Evolutionary conservation across 2,797 vertebrate species (phyloP), one percentile per base, ranked within the genome.

Genomic region (Lepilemur ruficaudatus): DNA sequence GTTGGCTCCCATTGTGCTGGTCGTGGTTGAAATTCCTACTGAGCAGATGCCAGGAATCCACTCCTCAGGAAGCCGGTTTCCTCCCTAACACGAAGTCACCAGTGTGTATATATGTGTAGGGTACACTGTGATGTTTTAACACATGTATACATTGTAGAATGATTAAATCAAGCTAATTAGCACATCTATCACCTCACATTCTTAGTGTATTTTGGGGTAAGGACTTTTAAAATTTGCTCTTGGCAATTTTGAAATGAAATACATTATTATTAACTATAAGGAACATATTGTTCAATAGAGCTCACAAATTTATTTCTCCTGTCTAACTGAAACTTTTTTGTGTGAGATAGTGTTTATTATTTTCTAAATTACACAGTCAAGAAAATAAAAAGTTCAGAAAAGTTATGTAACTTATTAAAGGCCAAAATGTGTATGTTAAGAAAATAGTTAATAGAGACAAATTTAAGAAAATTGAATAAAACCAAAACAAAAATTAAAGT

Each of bases 291-390:
- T 12, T 3, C 55, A 79, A 5, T 35, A 59, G 15, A 35, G 30
- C 38, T 78, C 32, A 48, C 35, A 46, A 67, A 69, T 67, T 17
- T 78, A 14, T 67, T 50, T 17, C 18, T 82, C 17, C 11, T 73
- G 12, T 72, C 25, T 61, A 41, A 70, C 11, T 69, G 35, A 80
- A 59, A 87, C 52, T 20, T 75, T 61, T 46, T 87, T 50, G 15
- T 91, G 32, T 41, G 28, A 94, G 48, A 78, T 38, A 43, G 50
- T 63, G 43, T 82, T 87, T 93, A 94, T 69, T 92, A 73, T 95
- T 94, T 95, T 87, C 69, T 92, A 91, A 95, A 95, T 91, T 95
- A 84, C 11, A 94, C 35, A 90, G 72, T 43, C 35, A 50, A 80
- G 32, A 69, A 91, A 95, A 87, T 95, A 79, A 83, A 48, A 88